Evolutionary conservation across 2,797 vertebrate genomes (phyloP), one percentile per base, ranked within the genome.

Genomic region (Acanthopagrus latus): DNA sequence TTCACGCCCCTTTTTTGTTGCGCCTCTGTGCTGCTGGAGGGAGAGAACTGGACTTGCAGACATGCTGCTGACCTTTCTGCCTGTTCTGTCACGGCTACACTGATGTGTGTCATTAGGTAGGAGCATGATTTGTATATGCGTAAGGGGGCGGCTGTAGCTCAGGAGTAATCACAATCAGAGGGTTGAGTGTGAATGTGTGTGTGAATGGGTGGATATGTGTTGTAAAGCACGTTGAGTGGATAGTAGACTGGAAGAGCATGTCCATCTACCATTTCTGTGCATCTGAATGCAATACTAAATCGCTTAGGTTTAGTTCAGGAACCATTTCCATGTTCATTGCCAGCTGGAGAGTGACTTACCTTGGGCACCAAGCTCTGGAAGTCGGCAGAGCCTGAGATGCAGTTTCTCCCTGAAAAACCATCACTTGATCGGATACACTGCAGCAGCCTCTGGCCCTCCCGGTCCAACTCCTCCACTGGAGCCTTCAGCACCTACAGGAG

Each of bases 321-420:
- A 38, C 38, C 38, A 10, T 38, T 10, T 38, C 38, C 38, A 8
- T 38, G 38, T 38, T 38, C 2, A 38, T 10, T 38, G 33, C 1
- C 33, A 33, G 33, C 33, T 33, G 33, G 38, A 38, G 11, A 3
- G 1, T 11, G 4, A 58, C 23, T 54, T 71, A 93, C 93, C 95
- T 99, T 99, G 84, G 98, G 98, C 90, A 99, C 98, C 73, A 99
- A 92, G 72, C 98, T 99, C 93, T 99, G 98, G 93, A 99, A 99
- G 93, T 99, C 98, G 0, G 98, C 96, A 51, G 97, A 97, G 84
- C 98, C 98, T 0, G 98, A 98, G 93, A 98, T 97, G 91, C 98
- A 99, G 94, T 97, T 98, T 86, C 97, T 97, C 82, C 98, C 97
- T 46, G 98, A 98, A 91, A 98, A 99, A 44, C 97, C 98, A 11